A percentile compares a stretch with the other conserved stretches of the same genome.
Conservation (phyloP, 2,888 invertebrate species). For the Cataglyphis cursor region DNA sequence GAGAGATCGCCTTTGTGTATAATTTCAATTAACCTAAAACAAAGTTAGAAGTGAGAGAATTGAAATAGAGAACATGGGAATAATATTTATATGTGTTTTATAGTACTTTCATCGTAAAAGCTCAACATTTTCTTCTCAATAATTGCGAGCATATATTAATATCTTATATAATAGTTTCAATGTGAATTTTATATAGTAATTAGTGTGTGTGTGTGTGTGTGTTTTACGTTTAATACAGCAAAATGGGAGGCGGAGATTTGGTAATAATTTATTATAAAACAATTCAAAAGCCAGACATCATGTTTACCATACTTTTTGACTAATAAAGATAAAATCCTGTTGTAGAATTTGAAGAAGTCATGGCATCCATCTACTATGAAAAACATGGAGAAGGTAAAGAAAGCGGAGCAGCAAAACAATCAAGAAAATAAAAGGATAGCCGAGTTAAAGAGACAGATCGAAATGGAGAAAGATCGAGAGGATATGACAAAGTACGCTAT, state of each 20-base stretch:
- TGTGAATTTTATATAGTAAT: constrained; percentile 1
- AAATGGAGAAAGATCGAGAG: constrained; percentile 90
- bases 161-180: not conserved
- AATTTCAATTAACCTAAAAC: not conserved
- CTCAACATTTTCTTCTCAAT: not conserved
- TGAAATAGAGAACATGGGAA: not conserved
- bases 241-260: constrained; percentile 86
- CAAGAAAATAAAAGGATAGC: constrained; percentile 90
- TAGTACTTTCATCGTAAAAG: not conserved
- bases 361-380: constrained; percentile 93
- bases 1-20: not conserved
- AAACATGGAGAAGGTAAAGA: constrained; percentile 93
- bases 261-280: constrained; percentile 73
- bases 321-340: not conserved
- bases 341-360: constrained; percentile 92
- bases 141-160: not conserved
- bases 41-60: not conserved
- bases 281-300: not conserved
- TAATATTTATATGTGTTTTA: not conserved
- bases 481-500: constrained; percentile 90
- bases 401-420: constrained; percentile 92
- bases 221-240: constrained; percentile 7
- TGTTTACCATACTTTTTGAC: not conserved
- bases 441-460: constrained; percentile 90
- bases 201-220: not conserved